These are phyloP conservation scores for Helicolenus hilgendorfi DNA, from an alignment of 2,797 vertebrate genomes.

Conservation along the genomic window DNA sequence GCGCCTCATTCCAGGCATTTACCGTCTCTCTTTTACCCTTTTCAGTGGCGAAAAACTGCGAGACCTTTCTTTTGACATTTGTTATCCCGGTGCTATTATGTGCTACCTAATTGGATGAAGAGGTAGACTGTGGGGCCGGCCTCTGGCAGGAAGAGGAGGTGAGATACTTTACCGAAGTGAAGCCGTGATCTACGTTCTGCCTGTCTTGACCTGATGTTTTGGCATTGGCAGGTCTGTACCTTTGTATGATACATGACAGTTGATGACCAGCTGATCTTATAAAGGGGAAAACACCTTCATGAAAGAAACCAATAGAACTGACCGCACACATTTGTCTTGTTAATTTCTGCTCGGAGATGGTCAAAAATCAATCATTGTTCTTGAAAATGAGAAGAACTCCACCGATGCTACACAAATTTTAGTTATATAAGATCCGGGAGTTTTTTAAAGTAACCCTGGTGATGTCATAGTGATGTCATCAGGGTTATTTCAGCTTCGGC, in stretches of 20 bases:
- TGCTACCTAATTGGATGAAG: constrained; percentile 60
- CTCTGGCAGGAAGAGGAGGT: constrained; percentile 14
- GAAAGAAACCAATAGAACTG: background rate
- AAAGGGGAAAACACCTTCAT: background rate
- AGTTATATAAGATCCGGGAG: background rate
- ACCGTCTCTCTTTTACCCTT: constrained; percentile 49
- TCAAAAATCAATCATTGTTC: background rate
- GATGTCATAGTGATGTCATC: constrained; percentile 3
- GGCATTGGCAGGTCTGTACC: background rate
- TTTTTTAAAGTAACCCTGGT: background rate
- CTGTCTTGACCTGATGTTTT: background rate
- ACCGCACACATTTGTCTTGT: too few relatives aligned
- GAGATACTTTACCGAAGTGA: constrained; percentile 1
- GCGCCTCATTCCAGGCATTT: constrained; percentile 33
- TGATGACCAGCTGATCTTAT: background rate
- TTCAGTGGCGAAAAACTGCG: constrained; percentile 49
- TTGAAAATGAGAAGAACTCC: background rate
- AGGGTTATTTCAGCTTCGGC: background rate
- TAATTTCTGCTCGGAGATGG: background rate
- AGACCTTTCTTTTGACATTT: constrained; percentile 70
- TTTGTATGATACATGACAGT: background rate
- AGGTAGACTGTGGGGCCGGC: constrained; percentile 27
- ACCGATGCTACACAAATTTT: background rate
- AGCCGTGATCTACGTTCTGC: constrained; percentile 1
- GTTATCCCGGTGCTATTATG: constrained; percentile 45